Evolutionary conservation across 1,140 invertebrate genomes (phyloP), one percentile per base, ranked within the genome.

Genomic region (Streblospio benedicti): DNA sequence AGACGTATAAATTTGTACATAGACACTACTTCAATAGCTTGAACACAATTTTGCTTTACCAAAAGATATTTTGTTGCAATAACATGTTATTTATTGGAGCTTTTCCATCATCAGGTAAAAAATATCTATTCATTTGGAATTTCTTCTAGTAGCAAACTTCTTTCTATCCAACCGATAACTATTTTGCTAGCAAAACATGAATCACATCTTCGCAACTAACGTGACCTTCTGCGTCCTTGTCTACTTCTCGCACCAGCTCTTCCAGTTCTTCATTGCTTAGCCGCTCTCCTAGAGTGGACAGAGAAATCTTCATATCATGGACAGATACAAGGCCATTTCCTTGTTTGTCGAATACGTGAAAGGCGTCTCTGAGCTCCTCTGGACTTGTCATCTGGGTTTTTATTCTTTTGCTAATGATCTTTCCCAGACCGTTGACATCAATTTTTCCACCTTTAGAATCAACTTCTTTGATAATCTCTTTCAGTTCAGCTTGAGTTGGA

Each of bases 181-280:
- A n/a, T n/a, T n/a, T n/a, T n/a, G n/a, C n/a, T n/a, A n/a, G n/a
- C n/a, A n/a, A n/a, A n/a, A n/a, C n/a, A n/a, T n/a, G n/a, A n/a
- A n/a, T n/a, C n/a, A n/a, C n/a, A 66, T 62, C 65, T 32, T 66
- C 57, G 38, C 55, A 64, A 28, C 65, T 64, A 20, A 64, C 32
- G 45, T 57, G 57, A 25, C 65, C 65, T 25, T 64, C 63, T 32
- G 56, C 63, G 32, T 66, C 51, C 53, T 55, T 41, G 44, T 64
- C 65, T 23, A 59, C 65, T 43, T 60, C 55, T 32, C 45, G 27
- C 33, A 65, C 53, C 45, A 63, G 53, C 49, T 57, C 57, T 43
- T 60, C 45, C 9, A 56, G 43, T 33, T 63, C 57, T 27, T 60
- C 57, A 3, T 60, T 35, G 12, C 43, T 55, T 31, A 63, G 50